Conservation (phyloP, 2,113 vertebrate species). For the Argyrosomus japonicus region DNA sequence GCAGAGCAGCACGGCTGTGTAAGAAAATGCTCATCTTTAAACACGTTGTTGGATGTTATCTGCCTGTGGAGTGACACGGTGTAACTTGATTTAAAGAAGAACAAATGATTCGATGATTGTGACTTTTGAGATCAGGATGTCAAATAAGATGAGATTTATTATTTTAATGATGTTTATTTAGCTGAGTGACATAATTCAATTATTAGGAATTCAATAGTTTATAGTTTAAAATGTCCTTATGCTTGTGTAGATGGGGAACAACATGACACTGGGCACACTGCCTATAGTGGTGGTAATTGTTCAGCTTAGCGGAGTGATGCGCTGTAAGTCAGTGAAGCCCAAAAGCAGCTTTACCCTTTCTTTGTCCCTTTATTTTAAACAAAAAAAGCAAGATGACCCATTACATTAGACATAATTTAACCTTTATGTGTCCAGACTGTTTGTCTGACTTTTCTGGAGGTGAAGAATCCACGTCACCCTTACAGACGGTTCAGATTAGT, state of each 20-base stretch:
- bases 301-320: background rate
- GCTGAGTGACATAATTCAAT: background rate
- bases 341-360: background rate
- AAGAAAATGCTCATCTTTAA: constrained; percentile 20
- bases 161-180: background rate
- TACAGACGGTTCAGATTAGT: constrained; percentile 59
- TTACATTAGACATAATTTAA: constrained; percentile 5
- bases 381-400: background rate
- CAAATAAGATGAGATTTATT: background rate
- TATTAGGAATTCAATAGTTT: background rate
- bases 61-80: background rate
- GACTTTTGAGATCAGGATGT: background rate
- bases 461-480: constrained; percentile 45
- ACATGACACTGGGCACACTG: background rate
- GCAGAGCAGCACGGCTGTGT: constrained; percentile 8
- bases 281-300: background rate
- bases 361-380: background rate
- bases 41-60: constrained; percentile 2
- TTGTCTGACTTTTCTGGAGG: constrained; percentile 38
- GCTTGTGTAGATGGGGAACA: background rate
- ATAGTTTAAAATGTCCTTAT: background rate
- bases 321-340: background rate
- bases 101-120: background rate
- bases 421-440: constrained; percentile 28
- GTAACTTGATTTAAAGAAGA: background rate